These are phyloP conservation scores for Salmo trutta DNA, from an alignment of 2,797 vertebrate species.

Conservation along the genomic window DNA sequence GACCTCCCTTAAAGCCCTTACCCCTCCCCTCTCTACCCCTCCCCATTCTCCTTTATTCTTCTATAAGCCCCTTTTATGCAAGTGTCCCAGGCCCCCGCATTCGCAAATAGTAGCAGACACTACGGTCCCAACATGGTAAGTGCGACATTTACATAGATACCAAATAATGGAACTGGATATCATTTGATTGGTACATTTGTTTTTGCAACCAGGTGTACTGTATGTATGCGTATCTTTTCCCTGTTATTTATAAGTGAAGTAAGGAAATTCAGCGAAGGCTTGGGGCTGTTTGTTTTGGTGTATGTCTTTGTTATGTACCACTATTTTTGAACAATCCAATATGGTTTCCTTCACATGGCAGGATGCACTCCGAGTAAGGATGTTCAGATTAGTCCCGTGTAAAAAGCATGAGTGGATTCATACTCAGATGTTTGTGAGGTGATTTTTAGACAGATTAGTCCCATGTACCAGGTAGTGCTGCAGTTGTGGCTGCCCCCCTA, in stretches of 20 bases:
- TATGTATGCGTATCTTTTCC: background rate
- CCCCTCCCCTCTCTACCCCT: constrained; percentile 12
- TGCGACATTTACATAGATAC: constrained; percentile 15
- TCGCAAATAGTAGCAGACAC: constrained; percentile 52
- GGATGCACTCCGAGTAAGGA: background rate
- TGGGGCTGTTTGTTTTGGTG: constrained; percentile 34
- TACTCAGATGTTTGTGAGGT: background rate
- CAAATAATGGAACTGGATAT: background rate
- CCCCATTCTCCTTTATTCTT: constrained; percentile 25
- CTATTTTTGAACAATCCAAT: background rate
- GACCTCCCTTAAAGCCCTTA: constrained; percentile 42
- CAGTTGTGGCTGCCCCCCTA: too few species aligned
- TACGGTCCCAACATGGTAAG: constrained; percentile 68
- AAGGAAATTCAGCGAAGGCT: background rate
- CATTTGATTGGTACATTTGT: background rate
- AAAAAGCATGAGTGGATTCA: background rate
- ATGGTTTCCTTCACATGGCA: background rate
- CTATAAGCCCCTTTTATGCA: constrained; percentile 50
- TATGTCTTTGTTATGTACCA: constrained; percentile 46
- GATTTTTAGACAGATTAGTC: background rate
- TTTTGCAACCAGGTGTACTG: background rate
- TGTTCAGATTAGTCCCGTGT: background rate
- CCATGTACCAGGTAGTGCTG: background rate
- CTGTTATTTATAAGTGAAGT: constrained; percentile 2
- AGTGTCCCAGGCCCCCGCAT: constrained; percentile 43